phyloP scores from a whole-genome alignment of 2,797 vertebrate genomes.

The Mastacembelus armatus region DNA sequence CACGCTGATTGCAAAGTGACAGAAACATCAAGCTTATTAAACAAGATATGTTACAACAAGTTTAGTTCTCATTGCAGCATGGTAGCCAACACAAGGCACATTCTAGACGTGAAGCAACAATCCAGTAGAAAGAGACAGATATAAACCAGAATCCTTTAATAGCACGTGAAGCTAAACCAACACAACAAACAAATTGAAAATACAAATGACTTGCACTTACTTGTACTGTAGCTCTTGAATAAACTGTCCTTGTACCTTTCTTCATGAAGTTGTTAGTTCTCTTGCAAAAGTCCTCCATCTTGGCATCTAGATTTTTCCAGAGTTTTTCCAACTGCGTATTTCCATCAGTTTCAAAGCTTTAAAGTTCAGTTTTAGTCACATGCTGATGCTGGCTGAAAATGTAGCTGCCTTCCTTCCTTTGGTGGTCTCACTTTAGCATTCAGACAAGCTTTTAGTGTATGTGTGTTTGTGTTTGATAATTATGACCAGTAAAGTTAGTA shows the following conservation, averaged over 20 bases:
- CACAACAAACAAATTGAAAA: background rate
- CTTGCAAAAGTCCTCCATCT: too few species aligned
- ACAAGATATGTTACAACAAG: too few species aligned
- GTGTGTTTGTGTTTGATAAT: background rate
- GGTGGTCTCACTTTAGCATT: background rate
- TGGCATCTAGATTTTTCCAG: background rate
- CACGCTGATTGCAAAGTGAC: too few species aligned
- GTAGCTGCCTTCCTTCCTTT: background rate
- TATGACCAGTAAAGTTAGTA: too few species aligned
- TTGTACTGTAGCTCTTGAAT: background rate
- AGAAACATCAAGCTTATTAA: too few species aligned
- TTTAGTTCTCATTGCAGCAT: too few species aligned
- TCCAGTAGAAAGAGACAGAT: too few species aligned
- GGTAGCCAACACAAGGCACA: too few species aligned
- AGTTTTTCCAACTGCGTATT: background rate
- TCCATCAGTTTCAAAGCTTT: too few species aligned
- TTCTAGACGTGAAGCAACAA: too few species aligned
- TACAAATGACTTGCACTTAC: background rate
- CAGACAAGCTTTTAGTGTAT: background rate
- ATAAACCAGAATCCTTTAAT: too few species aligned
- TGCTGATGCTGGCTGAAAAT: background rate
- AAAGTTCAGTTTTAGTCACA: background rate
- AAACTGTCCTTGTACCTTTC: accelerated
- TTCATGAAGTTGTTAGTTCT: background rate
- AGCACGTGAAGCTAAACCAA: too few species aligned